Conservation (phyloP, 2,888 invertebrate genomes). For the Nephrotoma flavescens region DNA sequence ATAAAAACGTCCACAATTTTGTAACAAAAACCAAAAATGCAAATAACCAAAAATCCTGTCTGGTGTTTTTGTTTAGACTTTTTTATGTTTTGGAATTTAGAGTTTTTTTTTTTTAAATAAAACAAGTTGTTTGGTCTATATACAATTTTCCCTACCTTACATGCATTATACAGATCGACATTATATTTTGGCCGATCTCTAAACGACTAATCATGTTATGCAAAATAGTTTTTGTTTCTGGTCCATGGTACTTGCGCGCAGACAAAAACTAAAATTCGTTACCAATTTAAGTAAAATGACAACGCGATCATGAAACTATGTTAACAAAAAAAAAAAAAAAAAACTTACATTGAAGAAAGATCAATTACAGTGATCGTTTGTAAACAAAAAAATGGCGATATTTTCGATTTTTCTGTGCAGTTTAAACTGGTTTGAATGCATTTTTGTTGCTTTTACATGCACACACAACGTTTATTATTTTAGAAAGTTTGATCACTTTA, state of each 20-base stretch:
- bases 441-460: background rate
- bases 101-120: background rate
- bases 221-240: background rate
- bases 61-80: background rate
- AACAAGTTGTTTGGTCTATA: background rate
- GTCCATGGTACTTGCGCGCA: background rate
- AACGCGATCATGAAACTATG: background rate
- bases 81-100: background rate
- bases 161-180: background rate
- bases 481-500: background rate
- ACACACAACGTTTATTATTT: background rate
- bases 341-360: background rate
- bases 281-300: background rate
- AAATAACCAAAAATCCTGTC: conserved; percentile 4
- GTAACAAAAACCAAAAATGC: background rate
- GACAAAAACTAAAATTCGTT: background rate
- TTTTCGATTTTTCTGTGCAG: background rate
- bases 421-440: background rate
- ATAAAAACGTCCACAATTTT: background rate
- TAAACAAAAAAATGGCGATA: background rate
- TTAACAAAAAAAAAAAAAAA: background rate
- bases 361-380: background rate
- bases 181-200: background rate
- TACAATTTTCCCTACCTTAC: background rate
- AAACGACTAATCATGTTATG: background rate